Evolutionary conservation across 1,140 invertebrate species (phyloP), one percentile per base, ranked within the genome.

Genomic region (Macrocentrus cingulum): DNA sequence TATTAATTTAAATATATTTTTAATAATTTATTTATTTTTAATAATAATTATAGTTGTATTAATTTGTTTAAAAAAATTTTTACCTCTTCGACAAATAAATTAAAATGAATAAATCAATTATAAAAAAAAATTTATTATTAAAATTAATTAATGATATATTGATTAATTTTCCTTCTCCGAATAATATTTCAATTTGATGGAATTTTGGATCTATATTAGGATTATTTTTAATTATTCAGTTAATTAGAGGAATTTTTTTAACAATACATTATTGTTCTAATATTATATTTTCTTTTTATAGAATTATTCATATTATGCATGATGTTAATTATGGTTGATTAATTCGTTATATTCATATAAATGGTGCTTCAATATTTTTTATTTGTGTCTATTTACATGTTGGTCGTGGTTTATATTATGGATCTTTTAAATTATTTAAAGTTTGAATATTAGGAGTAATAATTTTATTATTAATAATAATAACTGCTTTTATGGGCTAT

Each of bases 401-500:
- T 68, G 80, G 80, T 37, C 80, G 82, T 74, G 79, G 78, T 64
- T 74, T 84, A 63, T 84, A 84, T 67, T 84, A 82, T 78, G 71
- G 75, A 63, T 83, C 80, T 9, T 84, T 71, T 72, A 69, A 75
- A 65, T 76, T 79, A 59, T 73, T 74, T 66, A 75, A 59, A 67
- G 81, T 82, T 2, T 87, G 84, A 85, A 61, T 76, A 64, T 59
- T 76, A 18, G 84, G 85, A 60, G 68, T 84, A 54, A 69, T 82
- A 49, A 82, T 87, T 75, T 70, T 87, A 66, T 80, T 87, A 65
- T 29, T 84, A 71, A 66, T 81, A 54, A 88, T 88, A 84, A 80
- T 56, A 70, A 84, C 85, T 52, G 84, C 84, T 19, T 88, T 88
- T 76, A 71, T 88, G 81, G 85, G 87, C 0, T 88, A 88, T 81